Evolutionary conservation across 2,888 invertebrate genomes (phyloP).

Genomic region (Blomia tropicalis): DNA sequence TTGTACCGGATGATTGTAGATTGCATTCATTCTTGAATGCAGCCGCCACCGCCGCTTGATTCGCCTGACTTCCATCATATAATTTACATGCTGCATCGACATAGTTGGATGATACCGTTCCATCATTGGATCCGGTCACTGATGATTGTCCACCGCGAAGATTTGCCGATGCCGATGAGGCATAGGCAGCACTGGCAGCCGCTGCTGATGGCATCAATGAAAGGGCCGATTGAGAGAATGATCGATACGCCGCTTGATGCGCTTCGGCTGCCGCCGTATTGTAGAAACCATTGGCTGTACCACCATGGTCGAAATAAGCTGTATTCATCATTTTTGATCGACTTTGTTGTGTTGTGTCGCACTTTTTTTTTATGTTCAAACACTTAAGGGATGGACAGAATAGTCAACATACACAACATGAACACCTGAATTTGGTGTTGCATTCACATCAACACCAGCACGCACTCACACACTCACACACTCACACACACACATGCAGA

Average conservation of each 20-base stretch:
- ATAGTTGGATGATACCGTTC: constrained; percentile 17
- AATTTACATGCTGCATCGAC: constrained; percentile 29
- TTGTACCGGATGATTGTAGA: constrained; percentile 19
- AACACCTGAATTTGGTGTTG: neutral
- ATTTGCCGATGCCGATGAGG: constrained; percentile 53
- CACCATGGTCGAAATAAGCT: constrained; percentile 12
- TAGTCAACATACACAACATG: neutral
- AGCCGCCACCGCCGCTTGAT: constrained; percentile 22
- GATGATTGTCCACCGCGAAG: constrained; percentile 25
- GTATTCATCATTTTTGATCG: constrained; percentile 24
- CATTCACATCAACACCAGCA: neutral
- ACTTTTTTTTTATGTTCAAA: neutral
- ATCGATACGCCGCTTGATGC: constrained; percentile 23
- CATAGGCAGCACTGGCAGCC: constrained; percentile 57
- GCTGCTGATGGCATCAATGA: constrained; percentile 43
- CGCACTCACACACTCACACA: too few relatives aligned
- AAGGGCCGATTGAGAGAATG: constrained; percentile 20
- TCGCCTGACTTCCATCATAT: constrained; percentile 22
- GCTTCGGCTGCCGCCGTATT: constrained; percentile 51
- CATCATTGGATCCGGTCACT: constrained; percentile 23
- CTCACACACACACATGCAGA: too few relatives aligned
- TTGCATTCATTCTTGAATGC: constrained; percentile 29
- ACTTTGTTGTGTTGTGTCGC: too few relatives aligned
- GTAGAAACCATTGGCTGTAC: constrained; percentile 54
- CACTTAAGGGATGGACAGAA: neutral